phyloP scores from a whole-genome alignment of 2,888 invertebrate genomes.

The Melinaea menophilus region DNA sequence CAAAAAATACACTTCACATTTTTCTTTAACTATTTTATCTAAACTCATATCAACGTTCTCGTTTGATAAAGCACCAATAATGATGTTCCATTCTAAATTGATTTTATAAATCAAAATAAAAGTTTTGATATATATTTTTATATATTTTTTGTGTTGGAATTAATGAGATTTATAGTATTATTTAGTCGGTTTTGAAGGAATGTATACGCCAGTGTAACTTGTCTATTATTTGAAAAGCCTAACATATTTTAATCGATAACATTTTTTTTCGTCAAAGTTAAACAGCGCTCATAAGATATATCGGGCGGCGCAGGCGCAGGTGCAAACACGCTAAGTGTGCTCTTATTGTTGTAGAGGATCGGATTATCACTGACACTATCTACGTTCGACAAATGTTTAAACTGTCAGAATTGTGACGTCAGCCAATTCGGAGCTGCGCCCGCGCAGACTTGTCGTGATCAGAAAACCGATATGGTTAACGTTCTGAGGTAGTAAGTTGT shows the following conservation, averaged over 20 bases:
- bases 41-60: slow-evolving; percentile 63
- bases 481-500: slow-evolving; percentile 35
- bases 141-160: slow-evolving; percentile 17
- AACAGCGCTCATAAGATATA: slow-evolving; percentile 57
- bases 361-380: slow-evolving; percentile 78
- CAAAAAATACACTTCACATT: slow-evolving; percentile 66
- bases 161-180: background rate
- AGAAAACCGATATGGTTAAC: slow-evolving; percentile 51
- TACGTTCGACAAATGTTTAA: slow-evolving; percentile 75
- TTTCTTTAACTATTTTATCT: slow-evolving; percentile 65
- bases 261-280: slow-evolving; percentile 29
- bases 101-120: slow-evolving; percentile 60
- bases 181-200: background rate
- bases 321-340: slow-evolving; percentile 78
- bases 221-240: background rate
- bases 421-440: slow-evolving; percentile 61
- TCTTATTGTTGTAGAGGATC: slow-evolving; percentile 77
- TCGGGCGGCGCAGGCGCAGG: slow-evolving; percentile 72
- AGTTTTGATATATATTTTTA: slow-evolving; percentile 59
- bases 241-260: background rate
- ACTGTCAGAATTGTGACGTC: slow-evolving; percentile 77
- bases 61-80: slow-evolving; percentile 76
- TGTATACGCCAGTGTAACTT: background rate
- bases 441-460: slow-evolving; percentile 55
- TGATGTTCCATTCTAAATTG: slow-evolving; percentile 72